phyloP scores from a whole-genome alignment of 2,797 vertebrate genomes.

The Neostethus bicornis region DNA sequence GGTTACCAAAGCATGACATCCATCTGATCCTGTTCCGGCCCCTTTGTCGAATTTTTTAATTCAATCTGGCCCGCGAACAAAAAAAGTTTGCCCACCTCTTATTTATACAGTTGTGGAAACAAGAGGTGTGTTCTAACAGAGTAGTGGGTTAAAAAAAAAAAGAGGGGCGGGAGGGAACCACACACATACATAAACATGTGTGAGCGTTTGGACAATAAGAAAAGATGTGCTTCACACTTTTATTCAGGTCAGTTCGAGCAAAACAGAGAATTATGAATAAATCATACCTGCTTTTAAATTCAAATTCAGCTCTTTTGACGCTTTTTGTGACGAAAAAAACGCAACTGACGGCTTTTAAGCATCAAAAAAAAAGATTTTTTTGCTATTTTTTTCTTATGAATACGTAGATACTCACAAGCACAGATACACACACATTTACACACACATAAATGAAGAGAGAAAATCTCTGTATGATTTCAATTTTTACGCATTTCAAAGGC shows the following conservation, averaged over 20 bases:
- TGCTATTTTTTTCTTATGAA: slow-evolving; percentile 8
- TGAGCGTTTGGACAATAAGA: no score
- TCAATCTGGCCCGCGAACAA: no score
- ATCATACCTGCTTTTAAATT: slow-evolving; percentile 68
- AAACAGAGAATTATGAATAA: slow-evolving; percentile 70
- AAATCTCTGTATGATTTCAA: no score
- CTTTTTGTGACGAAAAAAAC: slow-evolving; percentile 55
- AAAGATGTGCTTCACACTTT: slow-evolving; percentile 1
- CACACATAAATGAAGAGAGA: background rate
- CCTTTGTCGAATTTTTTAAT: no score
- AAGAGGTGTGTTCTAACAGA: no score
- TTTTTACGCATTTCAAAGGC: no score
- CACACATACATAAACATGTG: background rate
- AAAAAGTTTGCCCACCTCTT: no score
- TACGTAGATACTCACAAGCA: no score
- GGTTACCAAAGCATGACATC: no score
- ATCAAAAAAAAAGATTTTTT: slow-evolving; percentile 53
- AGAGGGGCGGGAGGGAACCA: background rate
- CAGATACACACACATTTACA: slow-evolving; percentile 24
- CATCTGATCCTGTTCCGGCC: no score
- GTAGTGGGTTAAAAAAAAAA: background rate
- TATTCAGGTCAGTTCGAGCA: slow-evolving; percentile 58
- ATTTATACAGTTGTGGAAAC: no score
- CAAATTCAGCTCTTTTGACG: slow-evolving; percentile 58
- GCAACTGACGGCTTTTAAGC: slow-evolving; percentile 22